A percentile compares a stretch with the other conserved stretches of the same genome.
phyloP scores from a whole-genome alignment of 2,888 invertebrate species.

The Pycnomerus fuliginosus region DNA sequence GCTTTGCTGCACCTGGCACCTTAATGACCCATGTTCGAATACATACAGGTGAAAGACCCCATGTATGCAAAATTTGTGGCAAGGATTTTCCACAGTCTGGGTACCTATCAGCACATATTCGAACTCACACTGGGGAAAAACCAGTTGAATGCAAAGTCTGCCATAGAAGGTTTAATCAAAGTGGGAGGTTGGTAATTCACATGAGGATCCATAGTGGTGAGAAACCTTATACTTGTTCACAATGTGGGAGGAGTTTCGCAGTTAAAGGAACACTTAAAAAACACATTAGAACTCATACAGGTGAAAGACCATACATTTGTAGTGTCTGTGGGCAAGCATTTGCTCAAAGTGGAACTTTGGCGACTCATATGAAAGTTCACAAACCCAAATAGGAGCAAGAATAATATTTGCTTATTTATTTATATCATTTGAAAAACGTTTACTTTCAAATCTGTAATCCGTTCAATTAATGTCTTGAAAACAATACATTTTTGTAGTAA shows the following conservation, averaged over 20 bases:
- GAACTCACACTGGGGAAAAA: conserved; percentile 45
- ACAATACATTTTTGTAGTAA: too few relatives aligned
- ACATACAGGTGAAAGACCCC: conserved; percentile 38
- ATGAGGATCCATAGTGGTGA: conserved; percentile 41
- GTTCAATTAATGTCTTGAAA: too few relatives aligned
- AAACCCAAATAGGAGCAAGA: conserved; percentile 26
- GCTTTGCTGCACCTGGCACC: conserved; percentile 43
- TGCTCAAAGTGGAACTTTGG: conserved; percentile 40
- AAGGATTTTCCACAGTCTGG: conserved; percentile 39
- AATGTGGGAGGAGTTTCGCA: conserved; percentile 43
- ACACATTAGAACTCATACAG: conserved; percentile 46
- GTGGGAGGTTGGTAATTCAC: conserved; percentile 36
- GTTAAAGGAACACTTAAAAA: conserved; percentile 42
- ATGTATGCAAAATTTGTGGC: conserved; percentile 38
- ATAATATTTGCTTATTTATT: too few relatives aligned
- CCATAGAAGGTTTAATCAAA: conserved; percentile 36
- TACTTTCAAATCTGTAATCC: too few relatives aligned
- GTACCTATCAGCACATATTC: conserved; percentile 34
- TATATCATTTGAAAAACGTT: too few relatives aligned
- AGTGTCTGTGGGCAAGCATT: conserved; percentile 43
- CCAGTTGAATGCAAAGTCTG: conserved; percentile 40
- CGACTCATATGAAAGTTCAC: conserved; percentile 45
- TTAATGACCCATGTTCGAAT: conserved; percentile 39
- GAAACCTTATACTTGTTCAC: conserved; percentile 40
- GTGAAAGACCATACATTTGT: conserved; percentile 42